Evolutionary conservation across 2,797 vertebrate genomes (phyloP).

Genomic region (Coluber constrictor): DNA sequence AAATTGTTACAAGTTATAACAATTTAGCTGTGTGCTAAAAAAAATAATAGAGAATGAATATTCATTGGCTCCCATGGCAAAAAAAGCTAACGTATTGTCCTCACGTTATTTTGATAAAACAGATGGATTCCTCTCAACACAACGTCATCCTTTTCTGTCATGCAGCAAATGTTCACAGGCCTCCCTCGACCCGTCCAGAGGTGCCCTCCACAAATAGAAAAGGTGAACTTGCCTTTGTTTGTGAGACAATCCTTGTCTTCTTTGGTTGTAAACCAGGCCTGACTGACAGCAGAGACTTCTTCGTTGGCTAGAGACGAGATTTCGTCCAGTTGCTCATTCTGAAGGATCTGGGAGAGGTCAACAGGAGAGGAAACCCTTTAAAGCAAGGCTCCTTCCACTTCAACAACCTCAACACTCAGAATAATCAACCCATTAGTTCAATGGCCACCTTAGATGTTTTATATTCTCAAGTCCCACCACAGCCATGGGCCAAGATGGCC

Average conservation of each 20-base stretch:
- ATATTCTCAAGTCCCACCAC: not conserved
- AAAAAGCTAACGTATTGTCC: not conserved
- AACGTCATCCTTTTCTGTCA: not conserved
- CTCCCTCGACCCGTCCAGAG: not conserved
- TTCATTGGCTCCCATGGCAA: not conserved
- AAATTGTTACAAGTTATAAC: not conserved
- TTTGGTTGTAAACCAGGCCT: conserved; percentile 99
- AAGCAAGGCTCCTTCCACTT: not conserved
- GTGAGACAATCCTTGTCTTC: conserved; percentile 96
- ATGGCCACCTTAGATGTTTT: not conserved
- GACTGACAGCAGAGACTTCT: conserved; percentile 91
- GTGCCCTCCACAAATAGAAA: not conserved
- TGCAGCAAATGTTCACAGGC: not conserved
- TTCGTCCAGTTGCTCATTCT: conserved; percentile 82
- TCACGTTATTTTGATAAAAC: not conserved
- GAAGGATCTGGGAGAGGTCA: conserved; percentile 77
- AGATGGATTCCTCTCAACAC: not conserved
- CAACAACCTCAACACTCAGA: not conserved
- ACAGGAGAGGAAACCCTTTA: conserved; percentile 2
- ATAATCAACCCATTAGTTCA: not conserved
- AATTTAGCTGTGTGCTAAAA: not conserved
- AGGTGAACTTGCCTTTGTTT: conserved; percentile 84
- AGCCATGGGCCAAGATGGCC: not conserved
- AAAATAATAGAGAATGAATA: not conserved
- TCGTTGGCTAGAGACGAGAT: conserved; percentile 80